phyloP scores from a whole-genome alignment of 2,888 invertebrate genomes.

The Acanthosoma haemorrhoidale region DNA sequence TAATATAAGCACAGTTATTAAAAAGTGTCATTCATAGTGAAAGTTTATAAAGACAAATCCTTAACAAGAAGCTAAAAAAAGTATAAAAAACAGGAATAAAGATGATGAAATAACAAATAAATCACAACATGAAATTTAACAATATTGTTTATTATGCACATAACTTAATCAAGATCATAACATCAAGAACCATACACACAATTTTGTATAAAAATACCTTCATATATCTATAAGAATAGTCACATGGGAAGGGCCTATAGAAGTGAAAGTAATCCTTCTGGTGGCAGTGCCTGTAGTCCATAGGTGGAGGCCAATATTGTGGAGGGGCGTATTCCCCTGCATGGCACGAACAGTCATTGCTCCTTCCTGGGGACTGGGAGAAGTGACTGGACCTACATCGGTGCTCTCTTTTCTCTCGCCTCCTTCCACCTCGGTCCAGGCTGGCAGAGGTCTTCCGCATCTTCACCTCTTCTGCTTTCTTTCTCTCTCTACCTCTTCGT shows the following conservation, averaged over 20 bases:
- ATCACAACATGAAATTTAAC: too few species aligned
- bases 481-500: constrained; percentile 25
- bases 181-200: too few species aligned
- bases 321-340: constrained; percentile 33
- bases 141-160: too few species aligned
- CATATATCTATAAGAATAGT: constrained; percentile 32
- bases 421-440: constrained; percentile 52
- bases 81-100: too few species aligned
- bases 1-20: too few species aligned
- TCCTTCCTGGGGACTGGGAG: constrained; percentile 37
- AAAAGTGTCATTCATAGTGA: too few species aligned
- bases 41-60: too few species aligned
- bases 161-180: too few species aligned
- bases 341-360: constrained; percentile 40
- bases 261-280: constrained; percentile 51
- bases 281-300: constrained; percentile 50
- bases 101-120: too few species aligned
- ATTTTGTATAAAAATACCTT: constrained; percentile 18
- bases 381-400: constrained; percentile 55
- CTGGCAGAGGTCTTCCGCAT: constrained; percentile 46
- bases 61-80: too few species aligned
- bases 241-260: constrained; percentile 45
- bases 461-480: constrained; percentile 29
- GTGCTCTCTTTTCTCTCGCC: constrained; percentile 57
- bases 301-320: constrained; percentile 52